Conservation (phyloP, 1,140 invertebrate genomes). For the Parapsyche elsis region DNA sequence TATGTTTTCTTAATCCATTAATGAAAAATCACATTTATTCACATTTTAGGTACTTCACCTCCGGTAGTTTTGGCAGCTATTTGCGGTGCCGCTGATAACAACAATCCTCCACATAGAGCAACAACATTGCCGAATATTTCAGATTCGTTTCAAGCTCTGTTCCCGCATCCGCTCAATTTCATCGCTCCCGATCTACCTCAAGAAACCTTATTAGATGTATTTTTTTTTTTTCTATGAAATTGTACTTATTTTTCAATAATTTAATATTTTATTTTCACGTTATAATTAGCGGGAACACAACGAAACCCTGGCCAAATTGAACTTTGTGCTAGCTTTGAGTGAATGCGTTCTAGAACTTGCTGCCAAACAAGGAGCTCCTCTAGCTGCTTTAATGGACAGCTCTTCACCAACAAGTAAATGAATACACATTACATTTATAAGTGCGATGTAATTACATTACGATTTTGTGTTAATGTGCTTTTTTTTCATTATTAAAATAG, state of each 20-base stretch:
- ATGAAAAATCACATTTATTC: not conserved
- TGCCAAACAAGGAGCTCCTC: slow-evolving; percentile 77
- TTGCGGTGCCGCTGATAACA: slow-evolving; percentile 67
- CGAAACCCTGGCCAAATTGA: slow-evolving; percentile 92
- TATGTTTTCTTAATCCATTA: not conserved
- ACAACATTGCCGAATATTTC: slow-evolving; percentile 74
- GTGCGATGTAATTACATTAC: not conserved
- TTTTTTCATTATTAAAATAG: not conserved
- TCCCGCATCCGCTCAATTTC: slow-evolving; percentile 79
- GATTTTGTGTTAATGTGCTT: not conserved
- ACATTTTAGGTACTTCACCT: slow-evolving; percentile 73
- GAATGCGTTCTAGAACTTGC: slow-evolving; percentile 92
- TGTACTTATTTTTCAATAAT: slow-evolving; percentile 57
- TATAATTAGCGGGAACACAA: slow-evolving; percentile 84
- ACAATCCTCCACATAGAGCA: slow-evolving; percentile 74
- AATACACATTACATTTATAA: not conserved
- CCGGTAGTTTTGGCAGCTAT: slow-evolving; percentile 72
- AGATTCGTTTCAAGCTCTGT: slow-evolving; percentile 60
- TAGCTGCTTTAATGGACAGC: slow-evolving; percentile 69
- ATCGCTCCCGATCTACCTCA: slow-evolving; percentile 92
- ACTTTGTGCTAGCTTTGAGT: slow-evolving; percentile 91
- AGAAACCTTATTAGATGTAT: slow-evolving; percentile 91
- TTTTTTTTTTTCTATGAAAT: slow-evolving; percentile 57
- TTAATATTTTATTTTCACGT: slow-evolving; percentile 3
- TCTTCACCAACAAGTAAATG: slow-evolving; percentile 49